Conservation (phyloP, 1,140 invertebrate species). For the Charaxes varanes region DNA sequence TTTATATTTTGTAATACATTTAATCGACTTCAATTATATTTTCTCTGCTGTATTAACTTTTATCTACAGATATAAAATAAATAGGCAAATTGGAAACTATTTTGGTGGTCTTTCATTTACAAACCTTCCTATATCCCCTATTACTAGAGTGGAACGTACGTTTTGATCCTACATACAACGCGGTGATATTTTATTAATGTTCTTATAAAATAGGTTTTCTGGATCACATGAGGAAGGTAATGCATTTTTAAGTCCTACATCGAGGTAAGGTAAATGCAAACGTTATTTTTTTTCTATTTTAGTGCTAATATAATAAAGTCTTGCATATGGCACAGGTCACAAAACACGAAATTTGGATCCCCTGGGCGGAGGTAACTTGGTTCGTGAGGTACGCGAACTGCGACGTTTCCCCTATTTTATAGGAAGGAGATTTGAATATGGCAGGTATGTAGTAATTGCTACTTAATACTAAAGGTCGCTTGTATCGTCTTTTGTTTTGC, state of each 20-base stretch:
- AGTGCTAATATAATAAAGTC: neutral
- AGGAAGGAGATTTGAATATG: conserved; percentile 39
- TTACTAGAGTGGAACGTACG: neutral
- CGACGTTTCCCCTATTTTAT: conserved; percentile 36
- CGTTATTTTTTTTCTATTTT: conserved; percentile 4
- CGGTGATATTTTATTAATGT: no score
- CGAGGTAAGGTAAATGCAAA: conserved; percentile 9
- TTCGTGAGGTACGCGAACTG: conserved; percentile 43
- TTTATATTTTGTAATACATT: no score
- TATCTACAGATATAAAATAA: conserved; percentile 18
- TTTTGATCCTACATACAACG: neutral
- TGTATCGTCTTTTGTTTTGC: neutral
- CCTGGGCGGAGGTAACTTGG: conserved; percentile 36
- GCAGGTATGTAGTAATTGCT: conserved; percentile 26
- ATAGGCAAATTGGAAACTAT: conserved; percentile 26
- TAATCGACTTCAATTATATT: no score
- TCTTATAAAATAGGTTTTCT: no score
- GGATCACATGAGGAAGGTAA: no score
- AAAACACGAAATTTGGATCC: conserved; percentile 44
- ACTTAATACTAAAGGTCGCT: neutral
- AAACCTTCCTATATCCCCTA: conserved; percentile 1
- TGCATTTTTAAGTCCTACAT: no score
- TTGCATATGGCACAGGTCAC: conserved; percentile 34
- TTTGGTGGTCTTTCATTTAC: neutral
- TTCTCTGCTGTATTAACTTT: no score